Percentiles rank a stretch among this genome's conserved stretches.
Evolutionary conservation across 2,888 invertebrate genomes (phyloP).

Genomic region (Lasius platythorax): DNA sequence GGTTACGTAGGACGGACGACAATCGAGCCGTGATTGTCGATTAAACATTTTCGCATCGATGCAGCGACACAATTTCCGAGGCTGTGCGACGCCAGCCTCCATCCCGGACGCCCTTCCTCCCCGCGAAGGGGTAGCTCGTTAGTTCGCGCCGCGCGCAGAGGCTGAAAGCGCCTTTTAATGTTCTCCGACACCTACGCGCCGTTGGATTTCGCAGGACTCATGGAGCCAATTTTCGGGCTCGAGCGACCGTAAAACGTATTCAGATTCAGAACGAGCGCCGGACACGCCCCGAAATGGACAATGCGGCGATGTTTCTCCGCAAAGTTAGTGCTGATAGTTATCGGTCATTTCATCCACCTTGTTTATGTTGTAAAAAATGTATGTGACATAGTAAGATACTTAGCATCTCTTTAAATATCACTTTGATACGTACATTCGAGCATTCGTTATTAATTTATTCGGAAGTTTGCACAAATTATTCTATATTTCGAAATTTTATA

Average conservation of each 20-base stretch:
- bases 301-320: slow-evolving; percentile 14
- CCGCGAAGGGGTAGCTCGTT: slow-evolving; percentile 54
- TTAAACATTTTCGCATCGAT: slow-evolving; percentile 74
- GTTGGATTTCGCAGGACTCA: slow-evolving; percentile 59
- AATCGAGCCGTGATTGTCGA: slow-evolving; percentile 79
- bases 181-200: slow-evolving; percentile 38
- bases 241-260: slow-evolving; percentile 73
- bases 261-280: slow-evolving; percentile 62
- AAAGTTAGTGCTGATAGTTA: not conserved
- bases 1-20: slow-evolving; percentile 71
- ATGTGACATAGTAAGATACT: not conserved
- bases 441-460: not conserved
- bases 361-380: not conserved
- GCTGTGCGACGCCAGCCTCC: slow-evolving; percentile 22
- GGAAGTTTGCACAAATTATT: not conserved
- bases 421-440: not conserved
- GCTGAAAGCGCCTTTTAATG: slow-evolving; percentile 50
- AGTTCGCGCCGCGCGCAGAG: slow-evolving; percentile 30
- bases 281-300: slow-evolving; percentile 46
- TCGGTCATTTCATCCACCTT: not conserved
- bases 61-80: slow-evolving; percentile 65
- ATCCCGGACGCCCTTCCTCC: slow-evolving; percentile 4
- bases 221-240: slow-evolving; percentile 70
- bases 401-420: not conserved
- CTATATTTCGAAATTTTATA: not conserved